These are phyloP conservation scores for Peromyscus maniculatus DNA, from an alignment of 2,113 vertebrate species.

Conservation along the genomic window DNA sequence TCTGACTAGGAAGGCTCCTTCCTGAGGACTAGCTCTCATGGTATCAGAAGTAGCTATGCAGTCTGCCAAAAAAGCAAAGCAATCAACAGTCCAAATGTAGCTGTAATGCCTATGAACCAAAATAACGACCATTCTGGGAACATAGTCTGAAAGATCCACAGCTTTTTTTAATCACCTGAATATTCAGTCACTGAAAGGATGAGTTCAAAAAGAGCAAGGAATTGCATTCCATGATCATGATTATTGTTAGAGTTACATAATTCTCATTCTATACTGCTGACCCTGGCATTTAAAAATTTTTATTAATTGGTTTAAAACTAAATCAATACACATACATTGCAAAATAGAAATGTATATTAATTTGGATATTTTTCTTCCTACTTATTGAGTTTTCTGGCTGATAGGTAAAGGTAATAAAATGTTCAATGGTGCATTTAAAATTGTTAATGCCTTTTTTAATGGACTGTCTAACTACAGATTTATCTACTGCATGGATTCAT, in stretches of 20 bases:
- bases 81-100: too few relatives aligned
- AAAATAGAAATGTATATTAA: constrained; percentile 75
- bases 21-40: background rate
- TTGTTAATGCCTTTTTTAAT: constrained; percentile 78
- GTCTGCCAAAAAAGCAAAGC: background rate
- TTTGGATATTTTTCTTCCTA: constrained; percentile 68
- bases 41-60: background rate
- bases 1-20: background rate
- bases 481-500: constrained; percentile 68
- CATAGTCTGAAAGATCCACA: background rate
- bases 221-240: constrained; percentile 8
- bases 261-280: constrained; percentile 60
- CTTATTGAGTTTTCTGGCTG: constrained; percentile 72
- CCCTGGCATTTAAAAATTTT: constrained; percentile 48
- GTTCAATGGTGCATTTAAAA: constrained; percentile 78
- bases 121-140: background rate
- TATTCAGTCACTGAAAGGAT: constrained; percentile 10
- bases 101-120: background rate
- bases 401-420: constrained; percentile 75
- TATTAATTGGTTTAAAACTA: constrained; percentile 71
- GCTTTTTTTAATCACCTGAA: background rate
- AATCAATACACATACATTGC: constrained; percentile 62
- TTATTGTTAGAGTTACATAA: constrained; percentile 56
- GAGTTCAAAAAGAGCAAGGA: constrained; percentile 38
- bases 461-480: constrained; percentile 76